phyloP scores from a whole-genome alignment of 1,140 invertebrate species.

The Drosophila tsacasi region DNA sequence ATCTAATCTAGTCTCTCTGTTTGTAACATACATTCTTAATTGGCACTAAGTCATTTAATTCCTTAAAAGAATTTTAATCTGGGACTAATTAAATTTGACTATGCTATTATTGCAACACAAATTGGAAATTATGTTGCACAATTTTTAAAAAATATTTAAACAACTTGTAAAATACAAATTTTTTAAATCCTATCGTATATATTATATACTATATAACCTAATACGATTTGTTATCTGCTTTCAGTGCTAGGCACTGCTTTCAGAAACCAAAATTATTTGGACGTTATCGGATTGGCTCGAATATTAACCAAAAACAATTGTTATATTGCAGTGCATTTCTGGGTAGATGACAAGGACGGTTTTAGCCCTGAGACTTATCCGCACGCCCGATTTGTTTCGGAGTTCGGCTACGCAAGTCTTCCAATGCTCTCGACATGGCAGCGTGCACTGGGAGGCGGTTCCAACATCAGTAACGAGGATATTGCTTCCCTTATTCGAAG shows the following conservation, averaged over 20 bases:
- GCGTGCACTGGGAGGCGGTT: conserved; percentile 86
- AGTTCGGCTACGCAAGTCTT: conserved; percentile 97
- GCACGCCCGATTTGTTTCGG: conserved; percentile 94
- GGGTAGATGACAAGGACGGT: conserved; percentile 92
- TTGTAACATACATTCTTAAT: no score
- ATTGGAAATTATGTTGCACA: no score
- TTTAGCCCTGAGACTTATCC: conserved; percentile 92
- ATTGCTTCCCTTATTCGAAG: conserved; percentile 89
- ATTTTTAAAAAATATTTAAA: no score
- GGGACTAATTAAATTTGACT: no score
- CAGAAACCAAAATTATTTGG: background rate
- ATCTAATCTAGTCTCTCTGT: no score
- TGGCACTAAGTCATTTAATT: no score
- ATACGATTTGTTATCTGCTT: no score
- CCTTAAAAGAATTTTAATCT: no score
- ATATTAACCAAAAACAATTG: background rate
- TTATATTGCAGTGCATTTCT: conserved; percentile 91
- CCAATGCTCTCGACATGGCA: conserved; percentile 88
- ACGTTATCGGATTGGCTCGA: background rate
- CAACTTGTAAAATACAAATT: no score
- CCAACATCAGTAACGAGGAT: conserved; percentile 85
- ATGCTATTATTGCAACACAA: no score
- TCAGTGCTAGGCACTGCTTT: background rate
- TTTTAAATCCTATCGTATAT: no score
- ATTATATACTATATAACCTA: no score